phyloP scores from a whole-genome alignment of 2,888 invertebrate genomes.

The Eupithecia subumbrata region DNA sequence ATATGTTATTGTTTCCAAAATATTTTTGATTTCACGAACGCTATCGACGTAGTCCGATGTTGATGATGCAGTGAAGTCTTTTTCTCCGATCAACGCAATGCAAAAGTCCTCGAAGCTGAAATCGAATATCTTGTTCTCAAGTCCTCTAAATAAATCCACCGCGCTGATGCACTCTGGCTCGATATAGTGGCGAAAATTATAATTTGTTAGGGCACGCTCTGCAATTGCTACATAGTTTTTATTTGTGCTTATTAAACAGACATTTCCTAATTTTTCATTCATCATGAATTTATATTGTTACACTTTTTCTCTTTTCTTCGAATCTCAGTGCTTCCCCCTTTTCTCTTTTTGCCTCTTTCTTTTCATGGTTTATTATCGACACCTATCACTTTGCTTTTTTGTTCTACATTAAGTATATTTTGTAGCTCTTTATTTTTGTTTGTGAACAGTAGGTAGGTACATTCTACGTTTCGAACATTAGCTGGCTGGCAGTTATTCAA shows the following conservation, averaged over 20 bases:
- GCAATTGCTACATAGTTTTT: not conserved
- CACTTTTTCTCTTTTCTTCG: not conserved
- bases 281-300: not conserved
- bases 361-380: not conserved
- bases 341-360: not conserved
- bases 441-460: not conserved
- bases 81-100: not conserved
- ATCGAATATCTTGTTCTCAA: not conserved
- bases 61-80: not conserved
- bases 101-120: not conserved
- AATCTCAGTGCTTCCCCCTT: not conserved
- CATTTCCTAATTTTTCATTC: not conserved
- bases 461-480: not conserved
- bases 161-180: not conserved
- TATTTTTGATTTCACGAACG: not conserved
- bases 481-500: not conserved
- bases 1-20: not conserved
- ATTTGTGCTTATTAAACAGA: slow-evolving; percentile 4
- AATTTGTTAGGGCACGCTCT: not conserved
- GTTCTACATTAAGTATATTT: not conserved
- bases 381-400: not conserved
- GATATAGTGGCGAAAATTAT: not conserved
- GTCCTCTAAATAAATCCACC: not conserved
- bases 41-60: not conserved
- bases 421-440: not conserved